Conservation (phyloP, 2,888 invertebrate species). For the Lissocephala sabroskyi region DNA sequence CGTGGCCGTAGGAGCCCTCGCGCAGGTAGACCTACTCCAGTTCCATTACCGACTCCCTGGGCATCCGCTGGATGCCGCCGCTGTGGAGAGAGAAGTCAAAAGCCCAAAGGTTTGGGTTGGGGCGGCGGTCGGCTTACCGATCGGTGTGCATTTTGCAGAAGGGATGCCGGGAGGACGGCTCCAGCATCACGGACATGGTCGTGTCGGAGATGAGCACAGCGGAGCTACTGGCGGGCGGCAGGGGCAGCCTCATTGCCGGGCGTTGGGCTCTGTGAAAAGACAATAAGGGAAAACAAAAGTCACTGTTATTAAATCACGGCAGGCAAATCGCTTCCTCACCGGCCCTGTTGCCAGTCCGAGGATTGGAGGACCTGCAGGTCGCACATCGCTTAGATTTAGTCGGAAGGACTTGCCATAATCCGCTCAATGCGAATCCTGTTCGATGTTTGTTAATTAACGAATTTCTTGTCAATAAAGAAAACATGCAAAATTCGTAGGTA, state of each 20-base stretch:
- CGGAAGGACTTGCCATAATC: no score
- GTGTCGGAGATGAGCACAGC: slow-evolving; percentile 77
- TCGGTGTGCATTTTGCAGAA: slow-evolving; percentile 77
- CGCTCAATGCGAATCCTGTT: no score
- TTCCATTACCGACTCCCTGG: slow-evolving; percentile 76
- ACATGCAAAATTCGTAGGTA: no score
- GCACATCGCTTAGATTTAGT: no score
- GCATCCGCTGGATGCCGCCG: slow-evolving; percentile 77
- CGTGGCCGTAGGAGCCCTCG: slow-evolving; percentile 65
- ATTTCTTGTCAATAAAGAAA: no score
- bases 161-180: slow-evolving; percentile 76
- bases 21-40: slow-evolving; percentile 76
- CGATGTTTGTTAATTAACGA: no score
- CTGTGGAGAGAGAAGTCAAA: slow-evolving; percentile 47
- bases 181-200: slow-evolving; percentile 78
- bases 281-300: no score
- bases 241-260: slow-evolving; percentile 28
- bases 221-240: slow-evolving; percentile 44
- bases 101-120: not conserved
- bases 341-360: no score
- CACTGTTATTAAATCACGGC: no score
- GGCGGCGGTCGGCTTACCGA: slow-evolving; percentile 68
- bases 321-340: no score
- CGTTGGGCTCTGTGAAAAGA: no score
- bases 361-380: no score